Base-by-base conservation (phyloP, 2,113 vertebrate species). In the Epinephelus fuscoguttatus region DNA sequence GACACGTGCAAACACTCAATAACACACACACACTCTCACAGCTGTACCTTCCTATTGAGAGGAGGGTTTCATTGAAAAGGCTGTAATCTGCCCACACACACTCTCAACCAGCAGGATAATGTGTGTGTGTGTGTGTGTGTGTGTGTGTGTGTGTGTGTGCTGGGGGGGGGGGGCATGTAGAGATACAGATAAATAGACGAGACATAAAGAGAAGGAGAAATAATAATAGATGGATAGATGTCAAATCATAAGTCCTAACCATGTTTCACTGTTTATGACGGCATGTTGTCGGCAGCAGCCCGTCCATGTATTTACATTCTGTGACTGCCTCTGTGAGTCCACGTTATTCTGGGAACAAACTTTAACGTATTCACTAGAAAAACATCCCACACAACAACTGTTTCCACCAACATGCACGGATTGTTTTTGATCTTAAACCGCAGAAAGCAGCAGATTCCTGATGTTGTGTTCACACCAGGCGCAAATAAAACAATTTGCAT, bases 1-100 rank as follows among this genome's bases (percentile, higher is more conserved):
- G 40, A 68, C 69, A 79, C 63, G 21, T 55, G 49, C 69, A 74
- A 45, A 81, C 76, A 70, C 82, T 42, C 75, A 78, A 6, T 15
- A 27, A 56, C 68, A 47, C 47, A 42, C 76, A 52, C 59, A 33
- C 66, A 23, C 68, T 3, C 21, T 21, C 77, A 77, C 80, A 90
- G 81, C 84, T 85, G 88, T 70, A 84, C 82, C 88, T 85, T 82
- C 57, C 67, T 64, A 73, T 72, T 84, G 68, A 87, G 67, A 56
- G 21, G 62, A 80, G 55, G 70, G 13, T 80, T 81, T 74, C 77
- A 70, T 81, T 78, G 81, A 78, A 82, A 81, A 78, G 70, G 66
- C 75, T 86, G 52, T 61, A 74, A 80, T 87, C 79, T 87, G 82
- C 79, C 82, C 75, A 87, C 84, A 76, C 78, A 66, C 33, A 66